Percentiles rank a stretch among this genome's conserved stretches.
Evolutionary conservation across 2,113 vertebrate species (phyloP).

Genomic region (Egretta garzetta): DNA sequence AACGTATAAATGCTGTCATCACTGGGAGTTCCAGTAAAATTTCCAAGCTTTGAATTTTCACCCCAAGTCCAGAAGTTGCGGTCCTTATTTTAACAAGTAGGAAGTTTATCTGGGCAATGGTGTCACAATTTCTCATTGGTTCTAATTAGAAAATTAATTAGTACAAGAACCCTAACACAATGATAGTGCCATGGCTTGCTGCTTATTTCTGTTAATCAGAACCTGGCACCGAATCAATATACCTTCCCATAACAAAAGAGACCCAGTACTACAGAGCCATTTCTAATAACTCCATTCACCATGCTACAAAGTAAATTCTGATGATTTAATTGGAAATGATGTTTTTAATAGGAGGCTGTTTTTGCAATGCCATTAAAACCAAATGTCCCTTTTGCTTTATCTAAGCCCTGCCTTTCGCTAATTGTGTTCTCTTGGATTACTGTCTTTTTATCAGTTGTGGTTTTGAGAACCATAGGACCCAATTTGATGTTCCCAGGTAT

Average conservation of each 20-base stretch:
- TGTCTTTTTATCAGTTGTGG: constrained; percentile 7
- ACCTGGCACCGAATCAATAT: not conserved
- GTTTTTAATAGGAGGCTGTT: not conserved
- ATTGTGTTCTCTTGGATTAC: not conserved
- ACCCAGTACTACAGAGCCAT: not conserved
- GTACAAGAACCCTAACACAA: not conserved
- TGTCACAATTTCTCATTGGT: not conserved
- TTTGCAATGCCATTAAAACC: not conserved
- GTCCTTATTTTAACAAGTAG: not conserved
- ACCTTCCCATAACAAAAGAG: not conserved
- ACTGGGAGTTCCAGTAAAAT: not conserved
- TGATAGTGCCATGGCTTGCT: not conserved
- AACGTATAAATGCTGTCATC: accelerated
- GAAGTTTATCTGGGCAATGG: not conserved
- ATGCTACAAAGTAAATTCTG: not conserved
- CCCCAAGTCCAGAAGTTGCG: not conserved
- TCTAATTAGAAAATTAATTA: not conserved
- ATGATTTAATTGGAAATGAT: constrained; percentile 11
- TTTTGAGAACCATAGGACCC: not conserved
- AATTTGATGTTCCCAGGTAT: constrained; percentile 54
- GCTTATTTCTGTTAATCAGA: not conserved
- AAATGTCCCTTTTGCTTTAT: not conserved
- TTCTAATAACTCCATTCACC: not conserved
- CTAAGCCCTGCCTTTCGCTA: not conserved
- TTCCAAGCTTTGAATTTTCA: not conserved